Evolutionary conservation across 2,797 vertebrate species (phyloP).

Genomic region (Trichosurus vulpecula): DNA sequence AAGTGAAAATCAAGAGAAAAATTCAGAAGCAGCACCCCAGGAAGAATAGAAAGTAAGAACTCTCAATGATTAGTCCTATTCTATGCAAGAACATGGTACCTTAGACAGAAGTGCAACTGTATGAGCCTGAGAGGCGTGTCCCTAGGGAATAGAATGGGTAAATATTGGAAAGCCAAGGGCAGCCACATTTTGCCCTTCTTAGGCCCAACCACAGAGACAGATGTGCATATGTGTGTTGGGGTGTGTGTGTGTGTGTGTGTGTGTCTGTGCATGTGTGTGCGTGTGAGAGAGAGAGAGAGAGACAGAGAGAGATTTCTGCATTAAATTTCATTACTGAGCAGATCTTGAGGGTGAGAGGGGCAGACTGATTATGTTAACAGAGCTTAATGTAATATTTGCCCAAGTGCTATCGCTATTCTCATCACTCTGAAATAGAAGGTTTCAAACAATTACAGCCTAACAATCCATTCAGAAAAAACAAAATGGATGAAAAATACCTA

Average conservation of each 20-base stretch:
- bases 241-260: too few relatives aligned
- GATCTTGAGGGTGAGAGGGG: neutral
- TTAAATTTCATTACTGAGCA: neutral
- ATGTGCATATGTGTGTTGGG: too few relatives aligned
- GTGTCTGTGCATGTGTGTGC: neutral
- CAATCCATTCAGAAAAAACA: neutral
- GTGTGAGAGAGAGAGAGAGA: too few relatives aligned
- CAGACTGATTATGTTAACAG: neutral
- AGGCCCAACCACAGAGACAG: neutral
- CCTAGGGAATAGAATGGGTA: neutral
- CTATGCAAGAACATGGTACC: neutral
- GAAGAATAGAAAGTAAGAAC: neutral
- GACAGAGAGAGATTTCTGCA: neutral
- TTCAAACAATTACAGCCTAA: neutral
- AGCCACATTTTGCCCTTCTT: neutral
- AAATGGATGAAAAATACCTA: neutral
- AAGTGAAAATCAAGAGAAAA: neutral
- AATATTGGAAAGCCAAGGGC: neutral
- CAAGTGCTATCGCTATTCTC: neutral
- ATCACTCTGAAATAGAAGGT: neutral
- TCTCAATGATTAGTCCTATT: neutral
- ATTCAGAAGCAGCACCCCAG: neutral
- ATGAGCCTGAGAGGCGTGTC: neutral
- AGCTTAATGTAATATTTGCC: neutral
- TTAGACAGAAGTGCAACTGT: neutral